Conservation (phyloP, 2,797 vertebrate genomes). For the Fistularia commersonii region DNA sequence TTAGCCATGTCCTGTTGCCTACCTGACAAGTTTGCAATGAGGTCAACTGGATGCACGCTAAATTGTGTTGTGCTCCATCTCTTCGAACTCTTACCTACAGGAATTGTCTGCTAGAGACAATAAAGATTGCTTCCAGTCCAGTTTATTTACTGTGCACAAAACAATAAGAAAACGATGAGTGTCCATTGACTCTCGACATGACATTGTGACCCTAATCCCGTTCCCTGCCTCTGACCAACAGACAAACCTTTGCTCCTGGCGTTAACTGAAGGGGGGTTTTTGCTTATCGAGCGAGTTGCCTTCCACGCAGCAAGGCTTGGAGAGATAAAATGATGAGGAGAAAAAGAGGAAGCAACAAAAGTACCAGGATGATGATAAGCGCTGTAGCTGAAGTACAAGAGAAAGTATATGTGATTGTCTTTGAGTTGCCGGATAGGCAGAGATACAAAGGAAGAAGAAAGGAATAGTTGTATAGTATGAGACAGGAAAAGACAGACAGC, state of each 20-base stretch:
- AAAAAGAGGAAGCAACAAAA: conserved; percentile 36
- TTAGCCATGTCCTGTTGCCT: conserved; percentile 56
- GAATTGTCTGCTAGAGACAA: conserved; percentile 22
- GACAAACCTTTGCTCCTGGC: conserved; percentile 53
- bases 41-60: conserved; percentile 55
- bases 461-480: conserved; percentile 44
- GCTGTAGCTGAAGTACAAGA: conserved; percentile 17
- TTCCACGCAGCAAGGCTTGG: conserved; percentile 31
- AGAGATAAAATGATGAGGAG: conserved; percentile 50
- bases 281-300: conserved; percentile 39
- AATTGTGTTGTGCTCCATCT: conserved; percentile 34
- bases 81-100: neutral
- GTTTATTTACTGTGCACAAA: neutral
- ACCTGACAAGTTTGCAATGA: conserved; percentile 54
- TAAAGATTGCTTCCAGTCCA: conserved; percentile 6
- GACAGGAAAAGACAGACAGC: conserved; percentile 58
- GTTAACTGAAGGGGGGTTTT: conserved; percentile 30
- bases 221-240: conserved; percentile 26
- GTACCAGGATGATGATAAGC: conserved; percentile 28
- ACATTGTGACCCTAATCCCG: conserved; percentile 11
- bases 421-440: conserved; percentile 40
- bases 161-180: conserved; percentile 34
- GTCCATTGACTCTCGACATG: conserved; percentile 18
- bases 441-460: conserved; percentile 44
- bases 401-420: conserved; percentile 52